Conservation (phyloP, 2,888 invertebrate species). For the Leptothorax acervorum region DNA sequence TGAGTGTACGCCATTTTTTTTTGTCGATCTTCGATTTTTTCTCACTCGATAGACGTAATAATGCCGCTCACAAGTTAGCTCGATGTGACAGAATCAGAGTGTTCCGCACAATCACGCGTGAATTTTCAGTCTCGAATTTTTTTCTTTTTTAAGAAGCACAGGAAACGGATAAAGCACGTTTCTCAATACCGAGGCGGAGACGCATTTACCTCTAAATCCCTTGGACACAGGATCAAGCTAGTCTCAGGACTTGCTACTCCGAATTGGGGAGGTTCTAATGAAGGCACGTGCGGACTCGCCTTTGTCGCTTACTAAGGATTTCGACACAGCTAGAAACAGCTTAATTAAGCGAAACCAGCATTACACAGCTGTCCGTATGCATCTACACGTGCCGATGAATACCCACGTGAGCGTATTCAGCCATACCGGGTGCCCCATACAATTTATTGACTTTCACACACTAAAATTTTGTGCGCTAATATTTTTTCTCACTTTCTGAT, state of each 20-base stretch:
- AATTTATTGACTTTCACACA: neutral
- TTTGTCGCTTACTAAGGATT: conserved; percentile 73
- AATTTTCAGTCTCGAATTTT: neutral
- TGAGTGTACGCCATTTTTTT: conserved; percentile 44
- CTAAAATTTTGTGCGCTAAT: neutral
- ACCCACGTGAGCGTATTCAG: conserved; percentile 51
- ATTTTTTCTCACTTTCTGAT: neutral
- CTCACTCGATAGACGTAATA: neutral
- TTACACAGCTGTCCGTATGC: conserved; percentile 67
- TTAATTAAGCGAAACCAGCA: conserved; percentile 82
- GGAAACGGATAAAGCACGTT: neutral
- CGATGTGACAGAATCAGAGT: neutral
- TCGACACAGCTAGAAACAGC: conserved; percentile 78
- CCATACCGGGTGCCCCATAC: neutral
- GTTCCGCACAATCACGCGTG: neutral
- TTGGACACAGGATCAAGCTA: neutral
- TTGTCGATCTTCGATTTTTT: neutral
- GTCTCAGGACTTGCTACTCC: conserved; percentile 10
- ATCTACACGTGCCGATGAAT: conserved; percentile 71
- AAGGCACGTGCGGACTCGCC: conserved; percentile 79
- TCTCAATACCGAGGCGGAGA: conserved; percentile 7
- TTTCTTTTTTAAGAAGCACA: neutral
- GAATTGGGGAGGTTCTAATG: conserved; percentile 76
- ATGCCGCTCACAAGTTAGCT: neutral
- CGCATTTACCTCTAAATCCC: conserved; percentile 9